phyloP scores from a whole-genome alignment of 2,113 vertebrate species.

The Spermophilus dauricus region DNA sequence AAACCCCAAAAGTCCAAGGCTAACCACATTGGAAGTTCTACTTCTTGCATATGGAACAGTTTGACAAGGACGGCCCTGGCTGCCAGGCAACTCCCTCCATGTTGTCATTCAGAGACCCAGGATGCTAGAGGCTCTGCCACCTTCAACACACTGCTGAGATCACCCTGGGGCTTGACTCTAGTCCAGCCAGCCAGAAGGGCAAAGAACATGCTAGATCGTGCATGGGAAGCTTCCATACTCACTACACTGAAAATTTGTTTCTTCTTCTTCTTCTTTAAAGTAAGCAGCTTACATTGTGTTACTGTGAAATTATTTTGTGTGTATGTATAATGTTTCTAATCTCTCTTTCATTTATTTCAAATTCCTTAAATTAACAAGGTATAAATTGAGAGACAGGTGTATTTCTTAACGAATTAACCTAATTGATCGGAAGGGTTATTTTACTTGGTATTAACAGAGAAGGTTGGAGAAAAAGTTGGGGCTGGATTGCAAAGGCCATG shows the following conservation, averaged over 20 bases:
- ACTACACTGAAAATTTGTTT: background rate
- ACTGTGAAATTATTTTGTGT: conserved; percentile 45
- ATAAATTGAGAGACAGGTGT: conserved; percentile 17
- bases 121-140: background rate
- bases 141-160: background rate
- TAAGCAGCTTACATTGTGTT: background rate
- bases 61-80: background rate
- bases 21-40: no score
- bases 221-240: background rate
- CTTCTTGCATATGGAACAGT: background rate
- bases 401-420: conserved; percentile 28
- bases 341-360: conserved; percentile 59
- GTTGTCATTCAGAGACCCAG: background rate
- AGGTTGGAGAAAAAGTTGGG: background rate
- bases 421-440: background rate
- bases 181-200: background rate
- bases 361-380: conserved; percentile 27
- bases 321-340: background rate
- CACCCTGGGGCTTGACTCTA: background rate
- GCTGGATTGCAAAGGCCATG: background rate
- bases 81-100: background rate
- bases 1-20: background rate
- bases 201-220: background rate
- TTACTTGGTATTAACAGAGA: background rate
- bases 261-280: background rate